Conservation (phyloP, 2,888 invertebrate genomes). For the Melieria omissa region DNA sequence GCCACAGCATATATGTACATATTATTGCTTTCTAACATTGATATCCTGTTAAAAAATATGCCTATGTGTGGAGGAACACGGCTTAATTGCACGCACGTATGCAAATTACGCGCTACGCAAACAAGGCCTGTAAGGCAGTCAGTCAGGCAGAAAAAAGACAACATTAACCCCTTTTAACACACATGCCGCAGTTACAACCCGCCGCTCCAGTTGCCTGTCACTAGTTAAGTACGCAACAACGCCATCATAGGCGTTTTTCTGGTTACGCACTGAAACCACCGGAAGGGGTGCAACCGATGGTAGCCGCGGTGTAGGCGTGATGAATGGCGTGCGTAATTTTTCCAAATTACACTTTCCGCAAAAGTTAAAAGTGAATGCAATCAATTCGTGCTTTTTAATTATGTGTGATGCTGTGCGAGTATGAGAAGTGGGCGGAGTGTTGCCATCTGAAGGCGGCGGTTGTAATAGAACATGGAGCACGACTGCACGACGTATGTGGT, state of each 20-base stretch:
- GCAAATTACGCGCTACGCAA: constrained; percentile 12
- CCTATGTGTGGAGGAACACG: neutral
- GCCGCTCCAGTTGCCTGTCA: neutral
- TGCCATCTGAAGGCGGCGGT: no score
- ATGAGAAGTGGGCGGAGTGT: neutral
- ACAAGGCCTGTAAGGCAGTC: neutral
- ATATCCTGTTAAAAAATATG: constrained; percentile 5
- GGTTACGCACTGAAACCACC: no score
- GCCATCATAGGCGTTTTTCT: no score
- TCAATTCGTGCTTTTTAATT: constrained; percentile 53
- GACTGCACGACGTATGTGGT: no score
- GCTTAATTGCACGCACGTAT: constrained; percentile 22
- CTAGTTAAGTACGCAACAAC: neutral
- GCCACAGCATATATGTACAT: neutral
- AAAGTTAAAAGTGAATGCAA: constrained; percentile 51
- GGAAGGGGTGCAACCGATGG: neutral
- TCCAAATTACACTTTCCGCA: constrained; percentile 16
- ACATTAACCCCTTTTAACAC: constrained; percentile 52
- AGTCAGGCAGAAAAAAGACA: constrained; percentile 21
- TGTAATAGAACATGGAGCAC: no score
- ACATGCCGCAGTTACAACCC: neutral
- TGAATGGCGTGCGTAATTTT: neutral
- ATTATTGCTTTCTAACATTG: constrained; percentile 14
- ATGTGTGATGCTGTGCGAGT: constrained; percentile 29
- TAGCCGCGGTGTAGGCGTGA: no score